These are phyloP conservation scores for Strix occidentalis DNA, from an alignment of 2,797 vertebrate species.

Conservation along the genomic window DNA sequence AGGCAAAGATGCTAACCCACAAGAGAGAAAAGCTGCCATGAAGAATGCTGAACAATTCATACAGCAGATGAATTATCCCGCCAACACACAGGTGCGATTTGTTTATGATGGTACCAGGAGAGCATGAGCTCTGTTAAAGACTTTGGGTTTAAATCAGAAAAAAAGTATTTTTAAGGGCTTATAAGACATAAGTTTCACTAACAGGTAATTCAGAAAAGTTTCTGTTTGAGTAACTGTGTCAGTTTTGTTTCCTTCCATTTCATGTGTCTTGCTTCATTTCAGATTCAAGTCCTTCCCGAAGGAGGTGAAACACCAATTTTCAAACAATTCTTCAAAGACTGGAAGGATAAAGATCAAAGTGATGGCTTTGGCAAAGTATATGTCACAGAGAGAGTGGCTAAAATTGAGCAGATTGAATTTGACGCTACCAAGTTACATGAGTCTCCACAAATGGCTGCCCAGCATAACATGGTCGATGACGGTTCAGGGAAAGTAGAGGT, in stretches of 20 bases:
- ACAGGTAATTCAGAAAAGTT: not conserved
- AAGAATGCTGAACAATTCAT: constrained; percentile 90
- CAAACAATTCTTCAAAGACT: constrained; percentile 90
- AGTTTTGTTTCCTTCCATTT: not conserved
- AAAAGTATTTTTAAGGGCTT: not conserved
- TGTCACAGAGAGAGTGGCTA: constrained; percentile 87
- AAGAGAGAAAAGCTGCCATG: constrained; percentile 89
- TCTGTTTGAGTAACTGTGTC: not conserved
- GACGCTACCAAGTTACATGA: constrained; percentile 87
- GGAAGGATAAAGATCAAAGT: constrained; percentile 87
- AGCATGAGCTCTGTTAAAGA: not conserved
- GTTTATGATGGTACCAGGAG: not conserved
- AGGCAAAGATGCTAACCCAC: constrained; percentile 87
- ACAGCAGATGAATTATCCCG: constrained; percentile 87
- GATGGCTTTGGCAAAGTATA: constrained; percentile 87
- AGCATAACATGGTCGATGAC: constrained; percentile 91
- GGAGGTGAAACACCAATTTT: constrained; percentile 91
- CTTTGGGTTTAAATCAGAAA: not conserved
- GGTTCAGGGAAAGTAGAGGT: constrained; percentile 88
- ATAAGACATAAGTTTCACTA: not conserved
- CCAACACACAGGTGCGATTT: constrained; percentile 83
- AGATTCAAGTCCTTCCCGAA: constrained; percentile 93
- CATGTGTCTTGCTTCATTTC: constrained; percentile 22
- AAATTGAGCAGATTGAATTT: constrained; percentile 85
- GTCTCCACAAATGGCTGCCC: constrained; percentile 88